Evolutionary conservation across 2,797 vertebrate species (phyloP).

Genomic region (Gobio occitaniae): DNA sequence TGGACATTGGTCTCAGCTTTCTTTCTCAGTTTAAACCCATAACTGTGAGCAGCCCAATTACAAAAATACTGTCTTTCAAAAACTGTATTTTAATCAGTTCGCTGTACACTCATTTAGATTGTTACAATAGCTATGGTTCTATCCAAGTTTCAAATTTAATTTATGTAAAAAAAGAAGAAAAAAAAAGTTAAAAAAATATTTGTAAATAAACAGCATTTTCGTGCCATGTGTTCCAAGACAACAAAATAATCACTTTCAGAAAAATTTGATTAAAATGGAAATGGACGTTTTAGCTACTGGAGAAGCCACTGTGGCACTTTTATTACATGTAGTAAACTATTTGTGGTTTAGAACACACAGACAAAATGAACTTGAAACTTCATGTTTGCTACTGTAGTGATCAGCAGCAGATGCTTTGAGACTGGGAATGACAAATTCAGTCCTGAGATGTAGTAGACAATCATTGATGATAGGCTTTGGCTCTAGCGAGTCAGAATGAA

Average conservation of each 20-base stretch:
- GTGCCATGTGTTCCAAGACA: not conserved
- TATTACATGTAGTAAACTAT: not conserved
- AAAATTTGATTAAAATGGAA: too few species aligned
- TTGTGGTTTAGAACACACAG: not conserved
- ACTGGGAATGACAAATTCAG: not conserved
- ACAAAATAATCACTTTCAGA: not conserved
- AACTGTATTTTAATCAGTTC: not conserved
- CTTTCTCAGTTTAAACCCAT: not conserved
- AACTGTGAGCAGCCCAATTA: not conserved
- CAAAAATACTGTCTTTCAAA: not conserved
- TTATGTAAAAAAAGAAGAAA: not conserved
- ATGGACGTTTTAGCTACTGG: not conserved
- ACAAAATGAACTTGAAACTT: not conserved
- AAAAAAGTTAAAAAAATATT: not conserved
- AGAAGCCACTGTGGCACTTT: not conserved
- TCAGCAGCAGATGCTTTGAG: not conserved
- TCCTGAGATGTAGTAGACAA: not conserved
- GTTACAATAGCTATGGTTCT: not conserved
- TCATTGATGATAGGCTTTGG: not conserved
- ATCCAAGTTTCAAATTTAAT: not conserved
- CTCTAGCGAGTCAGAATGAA: not conserved
- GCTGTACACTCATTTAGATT: not conserved
- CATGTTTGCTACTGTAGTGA: not conserved
- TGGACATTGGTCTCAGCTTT: conserved; percentile 14
- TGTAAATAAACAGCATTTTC: not conserved